A percentile compares a stretch with the other conserved stretches of the same genome.
phyloP scores from a whole-genome alignment of 92 coral and sea anemone genomes.

The Parazoanthus atlanticus region DNA sequence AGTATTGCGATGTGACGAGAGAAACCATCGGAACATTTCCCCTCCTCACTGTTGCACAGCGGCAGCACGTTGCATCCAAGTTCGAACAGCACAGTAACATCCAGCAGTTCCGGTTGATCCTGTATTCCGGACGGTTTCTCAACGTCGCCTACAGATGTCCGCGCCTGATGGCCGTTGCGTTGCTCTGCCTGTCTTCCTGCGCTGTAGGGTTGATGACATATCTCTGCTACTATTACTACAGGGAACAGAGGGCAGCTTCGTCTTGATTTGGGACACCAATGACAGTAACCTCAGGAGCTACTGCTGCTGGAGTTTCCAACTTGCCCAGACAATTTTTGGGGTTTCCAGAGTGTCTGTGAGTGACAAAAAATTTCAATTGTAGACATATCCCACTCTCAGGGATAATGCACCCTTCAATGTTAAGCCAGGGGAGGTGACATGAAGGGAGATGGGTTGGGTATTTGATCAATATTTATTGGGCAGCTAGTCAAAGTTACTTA shows the following conservation, averaged over 20 bases:
- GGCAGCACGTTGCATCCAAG: conserved; percentile 2
- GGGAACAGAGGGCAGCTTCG: background rate
- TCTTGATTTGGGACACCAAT: background rate
- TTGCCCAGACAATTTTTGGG: background rate
- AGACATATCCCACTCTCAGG: no score
- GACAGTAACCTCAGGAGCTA: background rate
- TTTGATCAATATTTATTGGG: no score
- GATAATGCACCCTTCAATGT: no score
- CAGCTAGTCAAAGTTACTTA: no score
- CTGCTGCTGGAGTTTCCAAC: background rate
- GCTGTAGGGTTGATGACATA: conserved; percentile 41
- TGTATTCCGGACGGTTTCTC: conserved; percentile 37
- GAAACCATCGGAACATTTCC: conserved; percentile 25
- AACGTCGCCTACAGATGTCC: conserved; percentile 42
- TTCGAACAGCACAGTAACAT: conserved; percentile 27
- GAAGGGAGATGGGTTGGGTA: no score
- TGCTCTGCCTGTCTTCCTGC: conserved; percentile 26
- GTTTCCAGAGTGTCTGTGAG: background rate
- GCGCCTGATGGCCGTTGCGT: conserved; percentile 26
- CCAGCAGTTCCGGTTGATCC: conserved; percentile 31
- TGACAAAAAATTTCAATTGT: no score
- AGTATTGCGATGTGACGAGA: conserved; percentile 31
- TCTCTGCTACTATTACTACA: conserved; percentile 34
- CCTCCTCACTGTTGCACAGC: conserved; percentile 25
- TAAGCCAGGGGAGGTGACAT: no score